Base-by-base conservation (phyloP, 2,888 invertebrate genomes). In the Heliconius ethilla region DNA sequence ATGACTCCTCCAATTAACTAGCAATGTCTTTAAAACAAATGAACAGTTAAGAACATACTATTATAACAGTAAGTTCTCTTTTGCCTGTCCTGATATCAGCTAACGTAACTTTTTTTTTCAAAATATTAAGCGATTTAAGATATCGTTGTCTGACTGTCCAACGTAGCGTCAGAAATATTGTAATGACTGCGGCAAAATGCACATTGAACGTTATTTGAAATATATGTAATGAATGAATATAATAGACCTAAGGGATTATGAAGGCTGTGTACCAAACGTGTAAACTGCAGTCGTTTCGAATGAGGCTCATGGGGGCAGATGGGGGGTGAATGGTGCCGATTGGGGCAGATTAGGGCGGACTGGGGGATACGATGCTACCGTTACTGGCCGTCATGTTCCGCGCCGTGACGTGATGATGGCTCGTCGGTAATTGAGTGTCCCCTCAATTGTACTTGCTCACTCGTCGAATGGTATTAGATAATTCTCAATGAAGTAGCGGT, bases 381-480 rank as follows among this genome's bases (percentile, higher is more conserved):
- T 62, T 27, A 70, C 63, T n/a, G 27, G 45, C 37, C 62, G 78
- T 72, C 62, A 40, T 51, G 75, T 59, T 66, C 76, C 77, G 69
- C 62, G 67, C 66, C 66, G 74, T 75, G 80, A 76, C 80, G 77
- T 76, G 75, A 55, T 76, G 81, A 77, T 67, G 79, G 69, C 70
- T 62, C 75, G 75, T 70, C 79, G 75, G 82, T 82, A 83, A 84
- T 83, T 82, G 81, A 83, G 82, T 80, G 81, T 74, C 66, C 80
- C 81, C 78, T 82, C 83, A 82, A 83, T 81, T 81, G 77, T 72
- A 66, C 75, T 69, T 74, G 70, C 73, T 73, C 55, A 37, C 59
- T 74, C 70, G 59, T 25, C 70, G 51, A 51, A 63, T 72, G 76
- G 37, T 76, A 65, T 72, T 76, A 51, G 51, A 76, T 65, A 40